Base-by-base conservation (phyloP, 1,140 invertebrate species). In the Aphaenogaster floridana region DNA sequence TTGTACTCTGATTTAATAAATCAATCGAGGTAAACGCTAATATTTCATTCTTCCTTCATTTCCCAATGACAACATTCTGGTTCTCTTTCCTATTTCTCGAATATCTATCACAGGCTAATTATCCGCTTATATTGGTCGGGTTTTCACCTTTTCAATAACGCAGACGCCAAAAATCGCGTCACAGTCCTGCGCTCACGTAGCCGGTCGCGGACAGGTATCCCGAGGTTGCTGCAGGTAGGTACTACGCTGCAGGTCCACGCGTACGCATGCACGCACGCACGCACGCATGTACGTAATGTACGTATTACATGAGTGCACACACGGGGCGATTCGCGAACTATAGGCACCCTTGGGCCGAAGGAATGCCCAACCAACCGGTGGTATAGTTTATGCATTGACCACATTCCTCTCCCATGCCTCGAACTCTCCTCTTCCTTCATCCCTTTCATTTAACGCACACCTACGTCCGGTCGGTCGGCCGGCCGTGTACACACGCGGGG, bases 301-400 rank as follows among this genome's bases (percentile, higher is more conserved):
- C 88, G 77, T 86, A 88, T 90, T 83, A 83, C 81, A 84, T 45
- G 72, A 78, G 80, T 74, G 54, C 68, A 87, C 68, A 68, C 79
- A 68, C 36, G 45, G 17, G 48, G 39, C 90, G 91, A 92, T 92
- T 92, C 90, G 93, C 91, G 86, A 92, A 93, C 92, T 93, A 93
- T 94, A 94, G 89, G 79, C 92, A 92, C 93, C 90, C 92, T 93
- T 91, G 92, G 91, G 85, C 89, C 54, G 66, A 77, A 90, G 93
- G 93, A 94, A 95, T 94, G 93, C 91, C 71, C 88, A 93, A 90
- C 74, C 92, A 93, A 89, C 77, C 92, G 91, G 92, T 93, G 93
- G 92, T 95, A 95, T 94, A 95, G 94, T 94, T 94, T 94, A 94
- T 95, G 94, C 94, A 93, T 94, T 94, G 92, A 93, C 93, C 94